These are phyloP conservation scores for Macroglossus sobrinus DNA, from an alignment of 2,113 vertebrate species.

Conservation along the genomic window DNA sequence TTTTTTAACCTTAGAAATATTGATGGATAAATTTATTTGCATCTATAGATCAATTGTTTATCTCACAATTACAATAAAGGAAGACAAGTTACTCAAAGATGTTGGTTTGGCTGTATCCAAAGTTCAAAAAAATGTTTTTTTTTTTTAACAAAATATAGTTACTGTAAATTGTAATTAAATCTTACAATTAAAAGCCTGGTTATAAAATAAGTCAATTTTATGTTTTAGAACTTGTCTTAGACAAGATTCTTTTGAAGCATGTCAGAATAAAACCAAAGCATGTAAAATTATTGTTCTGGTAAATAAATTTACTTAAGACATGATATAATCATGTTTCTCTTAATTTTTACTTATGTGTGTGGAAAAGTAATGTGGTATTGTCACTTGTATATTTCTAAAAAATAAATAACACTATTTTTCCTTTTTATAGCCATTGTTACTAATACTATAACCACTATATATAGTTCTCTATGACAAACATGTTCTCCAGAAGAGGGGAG, in stretches of 20 bases:
- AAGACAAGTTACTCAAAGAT: not conserved
- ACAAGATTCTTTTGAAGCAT: not conserved
- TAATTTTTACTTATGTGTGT: conserved; percentile 11
- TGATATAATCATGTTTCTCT: conserved; percentile 18
- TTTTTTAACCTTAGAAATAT: not conserved
- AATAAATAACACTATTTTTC: conserved; percentile 43
- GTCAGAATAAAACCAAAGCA: not conserved
- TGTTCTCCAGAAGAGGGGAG: conserved; percentile 17
- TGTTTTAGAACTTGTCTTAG: not conserved
- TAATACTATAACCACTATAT: not conserved
- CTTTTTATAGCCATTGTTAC: conserved; percentile 37
- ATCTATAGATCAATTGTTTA: not conserved
- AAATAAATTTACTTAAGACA: conserved; percentile 1
- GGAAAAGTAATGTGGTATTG: conserved; percentile 25
- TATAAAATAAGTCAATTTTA: not conserved
- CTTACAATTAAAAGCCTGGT: not conserved
- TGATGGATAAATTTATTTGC: not conserved
- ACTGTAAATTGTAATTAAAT: conserved; percentile 27
- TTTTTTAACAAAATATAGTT: not conserved
- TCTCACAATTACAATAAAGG: not conserved
- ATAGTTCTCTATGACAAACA: conserved; percentile 40
- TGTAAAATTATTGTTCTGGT: not conserved
- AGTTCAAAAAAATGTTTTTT: not conserved
- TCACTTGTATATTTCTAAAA: not conserved
- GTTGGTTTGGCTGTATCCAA: not conserved